Conservation (phyloP, 2,797 vertebrate species). For the Acanthurus leucopareius region DNA sequence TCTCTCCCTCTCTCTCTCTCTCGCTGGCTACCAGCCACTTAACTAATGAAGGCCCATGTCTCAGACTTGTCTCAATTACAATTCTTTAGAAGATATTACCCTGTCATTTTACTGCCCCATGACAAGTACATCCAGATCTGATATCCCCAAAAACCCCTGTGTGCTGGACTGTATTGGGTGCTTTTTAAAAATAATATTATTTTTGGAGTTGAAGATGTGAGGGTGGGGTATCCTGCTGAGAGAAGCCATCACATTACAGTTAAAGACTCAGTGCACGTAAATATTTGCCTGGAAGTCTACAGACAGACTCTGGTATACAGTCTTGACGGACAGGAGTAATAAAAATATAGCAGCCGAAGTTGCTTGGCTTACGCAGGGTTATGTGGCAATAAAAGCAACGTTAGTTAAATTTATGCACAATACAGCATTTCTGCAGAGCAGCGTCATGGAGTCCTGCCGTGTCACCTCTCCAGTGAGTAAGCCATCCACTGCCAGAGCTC, state of each 20-base stretch:
- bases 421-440: conserved; percentile 38
- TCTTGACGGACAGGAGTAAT: conserved; percentile 10
- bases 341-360: neutral
- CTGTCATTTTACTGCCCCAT: conserved; percentile 47
- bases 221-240: conserved; percentile 38
- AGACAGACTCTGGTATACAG: conserved; percentile 7
- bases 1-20: conserved; percentile 7
- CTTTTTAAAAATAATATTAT: conserved; percentile 48
- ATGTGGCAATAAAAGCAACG: conserved; percentile 26
- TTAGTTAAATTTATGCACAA: conserved; percentile 24
- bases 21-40: conserved; percentile 66
- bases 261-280: conserved; percentile 21
- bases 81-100: conserved; percentile 59
- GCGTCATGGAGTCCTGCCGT: conserved; percentile 16
- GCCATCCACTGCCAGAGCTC: conserved; percentile 23
- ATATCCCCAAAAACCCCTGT: conserved; percentile 52
- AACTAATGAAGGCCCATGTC: conserved; percentile 70
- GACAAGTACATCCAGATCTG: conserved; percentile 65
- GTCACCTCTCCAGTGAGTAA: conserved; percentile 39
- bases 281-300: neutral
- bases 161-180: conserved; percentile 14
- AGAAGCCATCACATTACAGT: conserved; percentile 38
- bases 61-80: conserved; percentile 72
- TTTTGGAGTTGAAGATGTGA: conserved; percentile 1
- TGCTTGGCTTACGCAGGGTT: neutral